Percentiles rank a stretch among this genome's conserved stretches.
Evolutionary conservation across 2,797 vertebrate genomes (phyloP).

Genomic region (Gallirallus australis): DNA sequence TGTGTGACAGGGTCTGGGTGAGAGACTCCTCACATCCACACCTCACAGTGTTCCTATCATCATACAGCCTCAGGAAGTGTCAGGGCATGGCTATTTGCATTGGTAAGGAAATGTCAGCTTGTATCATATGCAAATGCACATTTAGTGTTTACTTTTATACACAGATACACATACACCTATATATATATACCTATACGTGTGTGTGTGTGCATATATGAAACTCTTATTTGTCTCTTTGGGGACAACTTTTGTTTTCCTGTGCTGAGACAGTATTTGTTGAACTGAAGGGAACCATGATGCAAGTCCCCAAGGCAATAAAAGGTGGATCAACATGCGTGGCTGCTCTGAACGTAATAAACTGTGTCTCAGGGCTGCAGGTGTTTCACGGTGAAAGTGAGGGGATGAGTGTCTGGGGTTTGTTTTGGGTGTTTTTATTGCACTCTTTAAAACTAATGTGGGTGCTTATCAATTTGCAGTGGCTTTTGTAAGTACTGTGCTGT

Average conservation of each 20-base stretch:
- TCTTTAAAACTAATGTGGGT: rapidly evolving
- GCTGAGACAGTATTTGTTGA: neutral
- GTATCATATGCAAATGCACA: neutral
- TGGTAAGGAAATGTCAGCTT: neutral
- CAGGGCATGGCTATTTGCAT: neutral
- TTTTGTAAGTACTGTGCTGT: neutral
- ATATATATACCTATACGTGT: too few species aligned
- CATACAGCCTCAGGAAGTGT: neutral
- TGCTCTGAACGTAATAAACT: neutral
- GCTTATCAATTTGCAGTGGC: neutral
- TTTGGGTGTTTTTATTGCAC: neutral
- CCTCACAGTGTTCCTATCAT: neutral
- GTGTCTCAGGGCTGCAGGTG: neutral
- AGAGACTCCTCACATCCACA: neutral
- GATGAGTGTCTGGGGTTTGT: neutral
- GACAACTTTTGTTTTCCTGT: neutral
- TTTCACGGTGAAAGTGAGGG: neutral
- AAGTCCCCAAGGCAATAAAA: neutral
- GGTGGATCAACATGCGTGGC: rapidly evolving
- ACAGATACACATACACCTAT: rapidly evolving
- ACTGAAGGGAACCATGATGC: neutral
- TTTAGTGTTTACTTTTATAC: neutral
- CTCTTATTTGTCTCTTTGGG: neutral
- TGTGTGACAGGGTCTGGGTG: neutral
- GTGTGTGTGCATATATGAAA: neutral